Conservation (phyloP, 2,888 invertebrate species). For the Gerris lacustris region DNA sequence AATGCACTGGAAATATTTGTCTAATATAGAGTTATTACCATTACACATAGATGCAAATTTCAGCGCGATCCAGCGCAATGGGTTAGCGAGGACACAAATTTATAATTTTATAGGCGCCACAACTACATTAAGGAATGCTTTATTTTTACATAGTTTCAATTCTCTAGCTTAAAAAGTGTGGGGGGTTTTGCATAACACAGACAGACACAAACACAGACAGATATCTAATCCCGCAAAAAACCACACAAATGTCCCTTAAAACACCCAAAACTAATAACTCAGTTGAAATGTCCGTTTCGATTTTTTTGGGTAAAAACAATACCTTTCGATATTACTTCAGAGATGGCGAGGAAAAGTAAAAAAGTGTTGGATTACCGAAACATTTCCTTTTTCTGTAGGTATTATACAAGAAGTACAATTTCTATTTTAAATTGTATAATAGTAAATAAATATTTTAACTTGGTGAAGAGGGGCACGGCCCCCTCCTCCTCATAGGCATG, state of each 20-base stretch:
- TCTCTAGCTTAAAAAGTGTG: not conserved
- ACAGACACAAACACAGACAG: not conserved
- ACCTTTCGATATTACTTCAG: no score
- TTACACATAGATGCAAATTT: no score
- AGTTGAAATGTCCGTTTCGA: not conserved
- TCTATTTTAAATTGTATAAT: no score
- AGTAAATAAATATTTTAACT: no score
- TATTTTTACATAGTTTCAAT: not conserved
- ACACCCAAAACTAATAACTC: not conserved
- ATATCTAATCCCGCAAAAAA: not conserved
- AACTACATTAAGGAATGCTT: not conserved
- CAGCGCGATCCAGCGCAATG: not conserved
- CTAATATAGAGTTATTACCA: no score
- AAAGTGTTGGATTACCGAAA: no score
- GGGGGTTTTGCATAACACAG: not conserved
- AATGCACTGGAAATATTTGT: no score
- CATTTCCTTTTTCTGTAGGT: no score
- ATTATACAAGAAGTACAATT: no score
- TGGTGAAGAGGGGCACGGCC: no score
- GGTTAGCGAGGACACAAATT: not conserved
- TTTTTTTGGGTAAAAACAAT: not conserved
- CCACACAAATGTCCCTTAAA: not conserved
- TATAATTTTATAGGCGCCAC: not conserved
- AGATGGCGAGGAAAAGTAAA: not conserved
- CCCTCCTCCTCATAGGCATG: no score